Conservation (phyloP, 1,140 invertebrate genomes). For the Latrodectus geometricus region DNA sequence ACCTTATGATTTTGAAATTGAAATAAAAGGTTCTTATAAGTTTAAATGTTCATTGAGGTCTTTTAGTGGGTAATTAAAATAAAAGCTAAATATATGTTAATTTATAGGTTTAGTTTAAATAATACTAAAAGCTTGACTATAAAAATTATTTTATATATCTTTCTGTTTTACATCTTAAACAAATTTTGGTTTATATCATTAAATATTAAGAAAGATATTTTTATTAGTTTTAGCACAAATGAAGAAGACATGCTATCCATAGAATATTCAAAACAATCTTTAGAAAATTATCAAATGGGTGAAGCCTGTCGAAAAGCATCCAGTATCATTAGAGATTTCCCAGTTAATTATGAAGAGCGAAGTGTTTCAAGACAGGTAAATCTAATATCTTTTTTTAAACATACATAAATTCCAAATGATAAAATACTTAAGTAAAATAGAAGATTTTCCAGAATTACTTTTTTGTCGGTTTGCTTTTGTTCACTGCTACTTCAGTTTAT, state of each 20-base stretch:
- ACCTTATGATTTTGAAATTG: too few relatives aligned
- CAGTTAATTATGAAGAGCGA: constrained; percentile 55
- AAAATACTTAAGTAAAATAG: not conserved
- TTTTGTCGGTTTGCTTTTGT: not conserved
- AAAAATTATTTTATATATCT: not conserved
- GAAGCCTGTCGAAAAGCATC: constrained; percentile 55
- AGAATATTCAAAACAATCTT: constrained; percentile 46
- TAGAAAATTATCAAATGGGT: constrained; percentile 56
- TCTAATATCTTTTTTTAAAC: not conserved
- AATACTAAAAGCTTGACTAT: too few relatives aligned
- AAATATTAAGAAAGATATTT: not conserved
- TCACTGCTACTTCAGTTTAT: not conserved
- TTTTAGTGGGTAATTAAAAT: too few relatives aligned
- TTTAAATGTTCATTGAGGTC: too few relatives aligned
- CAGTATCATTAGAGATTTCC: constrained; percentile 48
- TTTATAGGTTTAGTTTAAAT: too few relatives aligned
- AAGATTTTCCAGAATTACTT: not conserved
- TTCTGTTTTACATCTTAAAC: not conserved
- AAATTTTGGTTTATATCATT: not conserved
- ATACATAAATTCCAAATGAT: too few relatives aligned
- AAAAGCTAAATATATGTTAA: too few relatives aligned
- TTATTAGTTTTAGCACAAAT: constrained; percentile 13
- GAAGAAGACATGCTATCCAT: constrained; percentile 57
- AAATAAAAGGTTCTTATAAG: too few relatives aligned
- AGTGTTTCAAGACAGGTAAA: constrained; percentile 47